Conservation (phyloP, 92 coral and sea anemone species). For the Muricea muricata region DNA sequence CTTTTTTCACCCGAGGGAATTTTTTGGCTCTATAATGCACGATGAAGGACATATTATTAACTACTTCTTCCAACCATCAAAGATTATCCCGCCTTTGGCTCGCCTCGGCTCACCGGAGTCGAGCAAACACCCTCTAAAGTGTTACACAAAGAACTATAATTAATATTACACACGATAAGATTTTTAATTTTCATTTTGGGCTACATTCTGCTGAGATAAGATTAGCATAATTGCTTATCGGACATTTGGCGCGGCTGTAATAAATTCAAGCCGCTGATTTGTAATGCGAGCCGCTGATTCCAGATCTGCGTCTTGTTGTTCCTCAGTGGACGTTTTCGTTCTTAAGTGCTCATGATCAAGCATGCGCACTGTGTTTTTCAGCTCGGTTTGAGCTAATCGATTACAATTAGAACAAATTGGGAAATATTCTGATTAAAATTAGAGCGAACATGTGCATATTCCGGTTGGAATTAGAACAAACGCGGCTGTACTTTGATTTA, state of each 20-base stretch:
- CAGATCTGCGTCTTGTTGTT: background rate
- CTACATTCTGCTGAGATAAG: background rate
- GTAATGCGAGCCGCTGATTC: background rate
- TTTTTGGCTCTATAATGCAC: no score
- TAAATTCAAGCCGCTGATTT: background rate
- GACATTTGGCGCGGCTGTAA: background rate
- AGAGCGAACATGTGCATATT: background rate
- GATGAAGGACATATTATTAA: no score
- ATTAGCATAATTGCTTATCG: background rate
- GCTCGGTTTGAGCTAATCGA: background rate
- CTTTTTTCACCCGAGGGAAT: no score
- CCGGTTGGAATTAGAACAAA: background rate
- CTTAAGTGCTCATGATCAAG: background rate
- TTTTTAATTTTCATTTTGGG: background rate
- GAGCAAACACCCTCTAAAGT: background rate
- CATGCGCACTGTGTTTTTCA: background rate
- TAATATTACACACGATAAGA: background rate
- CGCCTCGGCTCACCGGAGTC: background rate
- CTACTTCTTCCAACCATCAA: background rate
- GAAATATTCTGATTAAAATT: background rate
- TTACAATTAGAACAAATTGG: background rate
- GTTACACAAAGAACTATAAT: background rate
- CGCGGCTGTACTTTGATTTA: no score
- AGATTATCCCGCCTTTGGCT: background rate
- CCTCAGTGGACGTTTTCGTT: background rate